Conservation (phyloP, 2,888 invertebrate genomes). For the Smittia sp. region DNA sequence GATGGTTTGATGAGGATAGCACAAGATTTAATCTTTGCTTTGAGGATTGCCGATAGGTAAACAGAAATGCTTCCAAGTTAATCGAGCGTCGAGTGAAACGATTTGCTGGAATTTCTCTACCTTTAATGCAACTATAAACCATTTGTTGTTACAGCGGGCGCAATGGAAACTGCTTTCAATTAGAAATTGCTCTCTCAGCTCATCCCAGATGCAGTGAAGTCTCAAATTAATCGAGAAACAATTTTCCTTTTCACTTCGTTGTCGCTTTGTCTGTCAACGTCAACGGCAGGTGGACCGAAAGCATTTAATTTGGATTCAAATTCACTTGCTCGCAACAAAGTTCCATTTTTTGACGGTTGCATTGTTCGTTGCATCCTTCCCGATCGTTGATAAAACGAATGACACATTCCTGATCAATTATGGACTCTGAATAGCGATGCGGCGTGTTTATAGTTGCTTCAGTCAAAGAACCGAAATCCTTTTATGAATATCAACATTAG, state of each 20-base stretch:
- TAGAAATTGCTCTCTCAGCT: no score
- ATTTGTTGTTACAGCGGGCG: no score
- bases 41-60: not conserved
- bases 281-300: slow-evolving; percentile 22
- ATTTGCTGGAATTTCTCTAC: no score
- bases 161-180: no score
- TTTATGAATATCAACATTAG: not conserved
- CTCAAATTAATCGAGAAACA: not conserved
- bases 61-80: not conserved
- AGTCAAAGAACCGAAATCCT: not conserved
- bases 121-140: no score
- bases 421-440: not conserved
- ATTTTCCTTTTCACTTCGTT: not conserved
- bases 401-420: slow-evolving; percentile 5
- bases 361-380: not conserved
- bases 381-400: not conserved
- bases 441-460: not conserved
- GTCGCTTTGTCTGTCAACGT: not conserved
- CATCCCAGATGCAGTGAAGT: no score
- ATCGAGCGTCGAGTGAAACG: not conserved
- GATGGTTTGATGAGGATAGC: slow-evolving; percentile 36
- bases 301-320: slow-evolving; percentile 20
- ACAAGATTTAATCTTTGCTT: slow-evolving; percentile 10
- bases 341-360: no score
- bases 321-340: not conserved